These are phyloP conservation scores for Ctenopoma kingsleyae DNA, from an alignment of 2,797 vertebrate genomes.

Conservation along the genomic window DNA sequence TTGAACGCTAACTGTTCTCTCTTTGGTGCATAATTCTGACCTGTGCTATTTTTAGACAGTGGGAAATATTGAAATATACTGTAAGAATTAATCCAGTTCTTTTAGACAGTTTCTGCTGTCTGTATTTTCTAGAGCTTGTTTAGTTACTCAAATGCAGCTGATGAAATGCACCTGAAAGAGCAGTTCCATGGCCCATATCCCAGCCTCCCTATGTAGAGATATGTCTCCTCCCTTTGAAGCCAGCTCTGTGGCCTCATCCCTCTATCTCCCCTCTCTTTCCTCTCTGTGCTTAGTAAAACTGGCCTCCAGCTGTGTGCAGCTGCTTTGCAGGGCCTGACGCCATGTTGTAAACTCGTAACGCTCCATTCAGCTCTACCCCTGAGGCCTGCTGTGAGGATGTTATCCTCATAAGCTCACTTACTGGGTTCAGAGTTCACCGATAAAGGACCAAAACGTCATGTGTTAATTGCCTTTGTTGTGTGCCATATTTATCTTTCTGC, in stretches of 20 bases:
- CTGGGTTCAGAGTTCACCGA: constrained; percentile 72
- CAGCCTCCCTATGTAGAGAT: constrained; percentile 5
- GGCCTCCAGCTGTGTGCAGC: constrained; percentile 86
- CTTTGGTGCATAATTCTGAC: not conserved
- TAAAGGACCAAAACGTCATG: constrained; percentile 57
- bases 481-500: constrained; percentile 46
- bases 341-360: constrained; percentile 76
- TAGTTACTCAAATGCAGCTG: constrained; percentile 11
- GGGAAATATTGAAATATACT: not conserved
- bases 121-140: constrained; percentile 5
- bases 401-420: constrained; percentile 67
- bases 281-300: constrained; percentile 54
- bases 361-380: constrained; percentile 51
- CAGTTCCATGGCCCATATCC: not conserved
- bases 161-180: constrained; percentile 16
- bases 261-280: constrained; percentile 42
- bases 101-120: not conserved
- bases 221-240: constrained; percentile 43
- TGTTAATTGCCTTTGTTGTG: constrained; percentile 63
- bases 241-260: constrained; percentile 40
- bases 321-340: constrained; percentile 75
- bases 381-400: constrained; percentile 61
- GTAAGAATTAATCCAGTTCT: not conserved
- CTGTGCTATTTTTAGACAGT: not conserved
- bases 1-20: not conserved